Conservation (phyloP, 2,113 vertebrate genomes). For the Riparia riparia region DNA sequence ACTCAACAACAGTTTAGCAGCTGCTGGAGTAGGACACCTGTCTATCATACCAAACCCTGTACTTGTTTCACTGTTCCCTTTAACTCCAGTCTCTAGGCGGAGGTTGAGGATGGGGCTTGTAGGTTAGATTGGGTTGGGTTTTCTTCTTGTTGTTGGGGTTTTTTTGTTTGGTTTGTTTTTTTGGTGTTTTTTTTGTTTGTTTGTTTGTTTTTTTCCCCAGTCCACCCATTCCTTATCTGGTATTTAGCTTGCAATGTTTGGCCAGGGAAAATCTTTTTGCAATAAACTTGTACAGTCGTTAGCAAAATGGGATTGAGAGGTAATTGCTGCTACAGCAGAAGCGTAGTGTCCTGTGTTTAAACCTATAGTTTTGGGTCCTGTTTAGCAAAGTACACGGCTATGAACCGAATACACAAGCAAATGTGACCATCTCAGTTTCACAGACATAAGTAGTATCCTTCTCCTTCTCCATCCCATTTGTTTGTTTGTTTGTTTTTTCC, state of each 20-base stretch:
- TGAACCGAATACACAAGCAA: background rate
- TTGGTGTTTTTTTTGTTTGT: fast-evolving
- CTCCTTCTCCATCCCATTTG: too few relatives aligned
- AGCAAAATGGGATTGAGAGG: background rate
- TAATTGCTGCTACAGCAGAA: background rate
- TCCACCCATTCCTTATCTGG: background rate
- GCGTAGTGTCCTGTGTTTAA: background rate
- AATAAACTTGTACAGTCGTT: background rate
- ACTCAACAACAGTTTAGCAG: slow-evolving; percentile 39
- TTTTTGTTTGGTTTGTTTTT: background rate
- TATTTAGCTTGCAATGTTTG: background rate
- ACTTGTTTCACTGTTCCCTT: background rate
- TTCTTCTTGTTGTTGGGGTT: background rate
- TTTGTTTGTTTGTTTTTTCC: background rate
- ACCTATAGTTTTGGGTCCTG: background rate
- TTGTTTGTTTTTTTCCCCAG: background rate
- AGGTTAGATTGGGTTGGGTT: fast-evolving
- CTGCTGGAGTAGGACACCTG: background rate
- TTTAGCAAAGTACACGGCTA: background rate
- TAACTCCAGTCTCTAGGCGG: background rate
- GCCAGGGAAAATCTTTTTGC: background rate
- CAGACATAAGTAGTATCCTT: background rate
- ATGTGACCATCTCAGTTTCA: background rate
- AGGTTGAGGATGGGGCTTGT: background rate
- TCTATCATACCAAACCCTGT: background rate